Percentiles rank a stretch among this genome's conserved stretches.
Conservation (phyloP, 2,888 invertebrate genomes). For the Mesorhabditis belari region DNA sequence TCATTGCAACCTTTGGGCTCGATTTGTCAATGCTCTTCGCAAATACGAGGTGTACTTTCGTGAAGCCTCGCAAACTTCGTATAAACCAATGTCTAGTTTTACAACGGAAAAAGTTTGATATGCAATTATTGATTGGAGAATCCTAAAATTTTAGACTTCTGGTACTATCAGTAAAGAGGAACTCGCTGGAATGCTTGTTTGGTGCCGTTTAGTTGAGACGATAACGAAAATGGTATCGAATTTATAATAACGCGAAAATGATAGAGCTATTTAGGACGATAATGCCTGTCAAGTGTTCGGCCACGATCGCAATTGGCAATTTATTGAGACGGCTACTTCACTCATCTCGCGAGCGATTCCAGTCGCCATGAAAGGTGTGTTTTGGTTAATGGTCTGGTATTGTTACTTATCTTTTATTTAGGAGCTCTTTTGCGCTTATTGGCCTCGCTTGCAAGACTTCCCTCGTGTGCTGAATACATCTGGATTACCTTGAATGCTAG, state of each 20-base stretch:
- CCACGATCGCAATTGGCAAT: slow-evolving; percentile 26
- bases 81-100: no score
- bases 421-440: slow-evolving; percentile 27
- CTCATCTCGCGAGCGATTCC: slow-evolving; percentile 25
- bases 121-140: no score
- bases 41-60: not conserved
- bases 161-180: slow-evolving; percentile 20
- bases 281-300: slow-evolving; percentile 18
- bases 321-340: slow-evolving; percentile 17
- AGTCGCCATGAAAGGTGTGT: slow-evolving; percentile 25
- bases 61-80: not conserved
- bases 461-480: slow-evolving; percentile 20
- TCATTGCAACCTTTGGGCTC: not conserved
- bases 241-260: no score
- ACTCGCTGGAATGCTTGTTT: slow-evolving; percentile 26
- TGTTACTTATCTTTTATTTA: no score
- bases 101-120: no score
- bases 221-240: slow-evolving; percentile 13
- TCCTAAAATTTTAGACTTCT: not conserved
- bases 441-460: slow-evolving; percentile 30
- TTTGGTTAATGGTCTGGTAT: no score
- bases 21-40: not conserved
- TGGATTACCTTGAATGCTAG: slow-evolving; percentile 30
- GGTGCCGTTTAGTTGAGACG: slow-evolving; percentile 20
- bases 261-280: no score